Base-by-base conservation (phyloP, 2,113 vertebrate species). In the Halcyon senegalensis region DNA sequence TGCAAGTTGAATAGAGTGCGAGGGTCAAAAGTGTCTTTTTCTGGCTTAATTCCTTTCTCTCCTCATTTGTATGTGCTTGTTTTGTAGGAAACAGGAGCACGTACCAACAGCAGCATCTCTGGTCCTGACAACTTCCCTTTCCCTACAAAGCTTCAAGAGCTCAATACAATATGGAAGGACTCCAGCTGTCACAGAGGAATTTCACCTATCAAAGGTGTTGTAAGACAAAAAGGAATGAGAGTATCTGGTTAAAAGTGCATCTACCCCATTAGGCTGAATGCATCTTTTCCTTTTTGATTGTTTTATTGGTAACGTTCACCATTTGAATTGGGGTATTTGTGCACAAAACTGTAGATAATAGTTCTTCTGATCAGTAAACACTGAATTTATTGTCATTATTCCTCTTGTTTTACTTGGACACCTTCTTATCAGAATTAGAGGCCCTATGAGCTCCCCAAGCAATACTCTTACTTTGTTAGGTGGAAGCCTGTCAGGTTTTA, bases 21-120 rank as follows among this genome's bases (percentile, higher is more conserved):
- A 46, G 41, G n/a, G 41, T 50, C 59, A 83, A 43, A 91, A 93
- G 59, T 69, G 35, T 8, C 19, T 41, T 87, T 95, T 89, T 76
- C 37, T 70, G 30, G 19, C 63, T 80, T 59, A 63, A 66, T 91
- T 90, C 44, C 51, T 87, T 85, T n/a, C 41, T 87, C 44, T 74
- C 1, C 0, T 39, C 60, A 56, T 50, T 74, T 84, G 11, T 75
- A 68, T 1, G 0, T 50, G 17, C 21, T 90, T 85, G 19, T 64
- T 83, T 63, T 76, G 31, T 59, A 67, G 70, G 43, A 86, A 88
- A 63, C 2, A 16, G 28, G 18, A 79, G 11, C 39, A 16, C 1
- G 2, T 91, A 83, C 72, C 75, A 77, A 35, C 27, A 82, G 53
- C 64, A 84, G 43, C 58, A 59, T 30, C 50, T 76, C 44, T 63